Base-by-base conservation (phyloP, 2,113 vertebrate genomes). In the Rhinolophus ferrumequinum region DNA sequence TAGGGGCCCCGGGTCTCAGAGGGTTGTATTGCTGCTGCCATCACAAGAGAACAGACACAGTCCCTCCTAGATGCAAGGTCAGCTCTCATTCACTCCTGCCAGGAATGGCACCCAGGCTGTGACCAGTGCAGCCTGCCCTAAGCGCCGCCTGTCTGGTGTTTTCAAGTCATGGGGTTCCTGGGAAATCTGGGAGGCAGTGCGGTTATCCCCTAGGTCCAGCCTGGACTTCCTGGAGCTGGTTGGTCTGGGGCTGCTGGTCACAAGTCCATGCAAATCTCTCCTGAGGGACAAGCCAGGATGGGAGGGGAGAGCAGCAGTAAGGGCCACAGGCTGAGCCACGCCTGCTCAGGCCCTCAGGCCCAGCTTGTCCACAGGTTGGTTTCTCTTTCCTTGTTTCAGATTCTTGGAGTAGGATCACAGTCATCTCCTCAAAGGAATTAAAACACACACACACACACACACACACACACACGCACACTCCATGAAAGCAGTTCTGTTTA, bases 401-500 rank as follows among this genome's bases (percentile, higher is more conserved):
- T 21, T 77, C 79, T n/a, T 60, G 5, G 64, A 84, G 75, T 44
- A 69, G 44, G n/a, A 83, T 67, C 88, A 56, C 26, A 86, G 52
- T 73, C 52, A 80, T 13, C 35, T 87, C 80, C 75, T 93, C 79
- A 66, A 58, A 93, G 91, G 84, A 93, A 90, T 87, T 75, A 38
- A 72, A 56, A 79, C n/a, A 56, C n/a, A 26, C 15, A 4, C n/a
- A 7, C 38, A 2, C 41, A 64, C 7, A 19, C 38, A 41, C 47
- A 50, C 47, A 50, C 11, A 50, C 47, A 50, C 47, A 50, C 24
- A 30, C 60, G 30, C 75, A 44, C 56, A 52, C 44, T 24, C 73
- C n/a, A 21, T 11, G 77, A 89, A 86, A 85, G 66, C 88, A 62
- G 50, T 77, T 95, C 35, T 83, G 38, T 92, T 95, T 95, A 76